Conservation (phyloP, 2,888 invertebrate genomes). For the Physocephala rufipes region DNA sequence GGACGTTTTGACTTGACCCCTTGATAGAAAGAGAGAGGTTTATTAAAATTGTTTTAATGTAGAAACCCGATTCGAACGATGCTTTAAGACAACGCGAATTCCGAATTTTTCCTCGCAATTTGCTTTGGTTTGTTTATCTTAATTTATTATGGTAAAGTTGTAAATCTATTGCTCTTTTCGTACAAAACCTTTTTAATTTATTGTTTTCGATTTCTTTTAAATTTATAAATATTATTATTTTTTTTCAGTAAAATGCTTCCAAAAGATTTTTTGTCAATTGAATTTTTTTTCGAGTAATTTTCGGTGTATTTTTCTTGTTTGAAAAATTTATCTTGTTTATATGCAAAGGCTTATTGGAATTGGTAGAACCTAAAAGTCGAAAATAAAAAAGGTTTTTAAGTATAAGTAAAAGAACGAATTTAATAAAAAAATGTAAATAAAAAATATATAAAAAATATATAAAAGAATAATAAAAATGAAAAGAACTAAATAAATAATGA, state of each 20-base stretch:
- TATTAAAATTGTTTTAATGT: no score
- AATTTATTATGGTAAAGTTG: constrained; percentile 32
- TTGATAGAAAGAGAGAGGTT: no score
- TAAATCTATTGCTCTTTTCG: constrained; percentile 37
- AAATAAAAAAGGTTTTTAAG: no score
- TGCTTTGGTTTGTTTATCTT: background rate
- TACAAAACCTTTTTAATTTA: constrained; percentile 43
- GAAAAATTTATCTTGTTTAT: constrained; percentile 1
- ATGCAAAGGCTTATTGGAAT: background rate
- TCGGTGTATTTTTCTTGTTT: constrained; percentile 35
- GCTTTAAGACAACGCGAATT: no score
- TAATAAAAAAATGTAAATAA: no score
- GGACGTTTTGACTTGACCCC: no score
- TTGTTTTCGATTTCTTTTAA: constrained; percentile 39
- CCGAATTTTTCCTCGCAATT: background rate
- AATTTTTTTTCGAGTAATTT: constrained; percentile 24
- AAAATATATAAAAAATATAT: no score
- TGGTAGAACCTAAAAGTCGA: no score
- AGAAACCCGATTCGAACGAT: background rate
- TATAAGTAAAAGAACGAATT: no score
- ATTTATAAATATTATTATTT: constrained; percentile 33
- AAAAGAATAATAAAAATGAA: no score
- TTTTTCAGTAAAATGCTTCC: constrained; percentile 59
- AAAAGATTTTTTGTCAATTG: constrained; percentile 48
- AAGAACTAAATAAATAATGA: no score